phyloP scores from a whole-genome alignment of 1,140 invertebrate species.

The Drosophila pectinifera region DNA sequence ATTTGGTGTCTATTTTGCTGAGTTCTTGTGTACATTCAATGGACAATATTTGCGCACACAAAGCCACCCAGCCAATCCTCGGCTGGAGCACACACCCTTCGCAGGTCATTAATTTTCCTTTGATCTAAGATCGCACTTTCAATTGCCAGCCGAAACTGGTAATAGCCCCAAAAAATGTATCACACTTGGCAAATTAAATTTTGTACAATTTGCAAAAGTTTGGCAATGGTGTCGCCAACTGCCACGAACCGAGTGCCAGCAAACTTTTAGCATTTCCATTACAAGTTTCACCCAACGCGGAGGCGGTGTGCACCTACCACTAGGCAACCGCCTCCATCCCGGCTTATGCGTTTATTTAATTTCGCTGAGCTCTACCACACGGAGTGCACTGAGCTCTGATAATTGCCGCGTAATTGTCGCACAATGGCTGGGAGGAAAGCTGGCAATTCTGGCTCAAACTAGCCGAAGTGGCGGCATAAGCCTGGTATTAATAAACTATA shows the following conservation, averaged over 20 bases:
- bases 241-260: conserved; percentile 39
- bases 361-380: conserved; percentile 18
- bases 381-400: conserved; percentile 11
- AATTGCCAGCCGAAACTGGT: conserved; percentile 43
- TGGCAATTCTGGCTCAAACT: conserved; percentile 16
- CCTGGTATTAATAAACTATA: too few species aligned
- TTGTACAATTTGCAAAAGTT: conserved; percentile 69
- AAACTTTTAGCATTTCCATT: conserved; percentile 77
- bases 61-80: not conserved
- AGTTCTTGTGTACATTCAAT: conserved; percentile 8
- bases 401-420: conserved; percentile 44
- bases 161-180: conserved; percentile 60
- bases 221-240: conserved; percentile 70
- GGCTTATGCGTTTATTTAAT: conserved; percentile 51
- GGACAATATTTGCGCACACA: conserved; percentile 17
- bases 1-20: conserved; percentile 46
- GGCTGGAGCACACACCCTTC: not conserved
- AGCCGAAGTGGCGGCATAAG: not conserved
- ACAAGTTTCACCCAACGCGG: conserved; percentile 57
- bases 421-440: conserved; percentile 34
- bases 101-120: conserved; percentile 40
- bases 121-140: conserved; percentile 40
- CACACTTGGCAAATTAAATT: conserved; percentile 53
- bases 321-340: conserved; percentile 18
- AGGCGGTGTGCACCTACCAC: conserved; percentile 8